Evolutionary conservation across 1,140 invertebrate species (phyloP), one percentile per base, ranked within the genome.

Genomic region (Drosophila dunni): DNA sequence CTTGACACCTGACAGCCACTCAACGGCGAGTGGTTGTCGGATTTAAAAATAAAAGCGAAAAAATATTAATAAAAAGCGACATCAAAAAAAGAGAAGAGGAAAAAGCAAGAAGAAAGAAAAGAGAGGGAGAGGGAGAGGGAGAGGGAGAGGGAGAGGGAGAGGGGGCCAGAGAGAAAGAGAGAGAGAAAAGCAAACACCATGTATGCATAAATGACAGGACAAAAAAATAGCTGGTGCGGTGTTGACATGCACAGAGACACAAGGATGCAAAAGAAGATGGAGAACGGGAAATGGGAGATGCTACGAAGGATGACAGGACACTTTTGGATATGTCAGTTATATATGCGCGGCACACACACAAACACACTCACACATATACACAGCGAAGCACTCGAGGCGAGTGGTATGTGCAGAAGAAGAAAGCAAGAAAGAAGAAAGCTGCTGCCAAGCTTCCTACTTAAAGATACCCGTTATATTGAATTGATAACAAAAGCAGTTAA

Each of bases 1-100:
- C 57, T 69, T 86, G 83, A 86, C 83, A 83, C 83, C 83, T 86
- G 83, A 88, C 83, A 86, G 83, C 79, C 83, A 86, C 83, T 86
- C 84, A 78, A 83, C 83, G 73, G 70, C 76, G 84, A 86, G 83
- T 86, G 83, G 72, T 68, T 86, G 83, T 86, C 83, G 83, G 83
- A 86, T 86, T 88, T 83, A 64, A 68, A 84, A 79, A 80, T 71
- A 76, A 68, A 77, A 84, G 60, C 44, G 15, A 48, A 56, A 65
- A 62, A 65, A 73, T 73, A 73, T 68, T 73, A 73, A 73, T 73
- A 73, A 73, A 73, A 73, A 61, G 64, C 70, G 70, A 61, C 70
- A 68, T 45, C 64, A 67, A 75, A 61, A 72, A 62, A 72, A 15
- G 45, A 57, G 50, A 11, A 57, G 40, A 56, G 42, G 33, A 17